A percentile compares a stretch with the other conserved stretches of the same genome.
phyloP scores from a whole-genome alignment of 2,888 invertebrate species.

The Scrobipalpa costella region DNA sequence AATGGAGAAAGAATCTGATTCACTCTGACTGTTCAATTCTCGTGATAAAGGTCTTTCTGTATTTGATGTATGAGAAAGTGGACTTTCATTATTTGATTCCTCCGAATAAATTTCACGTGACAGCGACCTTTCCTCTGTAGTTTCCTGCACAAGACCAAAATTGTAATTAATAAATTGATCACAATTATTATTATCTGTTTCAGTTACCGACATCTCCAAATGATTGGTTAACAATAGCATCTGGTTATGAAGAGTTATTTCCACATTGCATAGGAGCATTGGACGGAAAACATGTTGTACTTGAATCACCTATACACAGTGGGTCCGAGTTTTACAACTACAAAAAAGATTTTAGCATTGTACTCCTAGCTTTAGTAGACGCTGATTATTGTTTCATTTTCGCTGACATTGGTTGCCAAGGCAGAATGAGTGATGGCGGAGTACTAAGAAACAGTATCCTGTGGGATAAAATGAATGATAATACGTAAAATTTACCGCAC shows the following conservation, averaged over 20 bases:
- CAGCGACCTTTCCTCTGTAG: no score
- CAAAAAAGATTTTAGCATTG: conserved; percentile 24
- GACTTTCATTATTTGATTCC: no score
- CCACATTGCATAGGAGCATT: conserved; percentile 14
- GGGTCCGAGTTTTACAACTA: conserved; percentile 26
- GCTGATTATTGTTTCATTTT: conserved; percentile 23
- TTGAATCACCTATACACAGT: conserved; percentile 15
- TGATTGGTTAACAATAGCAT: neutral
- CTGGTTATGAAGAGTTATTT: neutral
- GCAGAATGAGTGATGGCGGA: conserved; percentile 22
- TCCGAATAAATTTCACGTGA: no score
- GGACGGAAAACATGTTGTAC: conserved; percentile 25
- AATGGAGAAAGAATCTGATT: no score
- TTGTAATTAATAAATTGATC: no score
- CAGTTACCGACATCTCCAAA: neutral
- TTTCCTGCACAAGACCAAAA: no score
- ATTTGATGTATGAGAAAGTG: no score
- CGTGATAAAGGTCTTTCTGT: no score
- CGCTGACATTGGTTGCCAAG: conserved; percentile 24
- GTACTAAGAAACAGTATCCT: neutral
- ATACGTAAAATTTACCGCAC: neutral
- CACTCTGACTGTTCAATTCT: no score
- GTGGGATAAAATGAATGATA: neutral
- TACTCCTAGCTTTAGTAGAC: conserved; percentile 28
- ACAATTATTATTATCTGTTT: neutral